Conservation (phyloP, 2,888 invertebrate species). For the Spisula solida region DNA sequence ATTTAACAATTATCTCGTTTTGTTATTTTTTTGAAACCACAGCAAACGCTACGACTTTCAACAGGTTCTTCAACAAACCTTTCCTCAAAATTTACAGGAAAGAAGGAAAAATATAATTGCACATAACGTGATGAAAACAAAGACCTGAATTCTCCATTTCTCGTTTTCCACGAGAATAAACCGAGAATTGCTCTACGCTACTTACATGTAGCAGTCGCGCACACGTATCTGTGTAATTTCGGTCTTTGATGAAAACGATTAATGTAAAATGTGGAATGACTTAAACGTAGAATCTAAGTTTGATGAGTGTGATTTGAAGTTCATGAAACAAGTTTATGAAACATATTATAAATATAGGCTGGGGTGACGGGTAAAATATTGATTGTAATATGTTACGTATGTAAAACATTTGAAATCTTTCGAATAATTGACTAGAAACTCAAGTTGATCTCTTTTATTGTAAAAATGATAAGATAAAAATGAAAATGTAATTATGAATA, state of each 20-base stretch:
- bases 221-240: too few species aligned
- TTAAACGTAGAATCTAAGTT: not conserved
- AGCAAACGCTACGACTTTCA: not conserved
- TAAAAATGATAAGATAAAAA: conserved; percentile 2
- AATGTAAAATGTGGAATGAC: not conserved
- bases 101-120: not conserved
- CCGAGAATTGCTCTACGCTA: too few species aligned
- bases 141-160: too few species aligned
- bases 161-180: too few species aligned
- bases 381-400: not conserved
- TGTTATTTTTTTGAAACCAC: not conserved
- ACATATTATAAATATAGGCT: not conserved
- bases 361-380: not conserved
- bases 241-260: not conserved
- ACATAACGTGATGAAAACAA: not conserved
- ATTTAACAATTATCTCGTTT: not conserved
- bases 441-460: not conserved
- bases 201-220: too few species aligned
- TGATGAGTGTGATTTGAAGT: not conserved
- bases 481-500: not conserved
- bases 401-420: not conserved
- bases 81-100: not conserved
- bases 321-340: not conserved
- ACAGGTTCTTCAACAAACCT: too few species aligned
- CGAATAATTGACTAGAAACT: conserved; percentile 1